Evolutionary conservation across 1,140 invertebrate species (phyloP), one percentile per base, ranked within the genome.

Genomic region (Leptinotarsa defecta): DNA sequence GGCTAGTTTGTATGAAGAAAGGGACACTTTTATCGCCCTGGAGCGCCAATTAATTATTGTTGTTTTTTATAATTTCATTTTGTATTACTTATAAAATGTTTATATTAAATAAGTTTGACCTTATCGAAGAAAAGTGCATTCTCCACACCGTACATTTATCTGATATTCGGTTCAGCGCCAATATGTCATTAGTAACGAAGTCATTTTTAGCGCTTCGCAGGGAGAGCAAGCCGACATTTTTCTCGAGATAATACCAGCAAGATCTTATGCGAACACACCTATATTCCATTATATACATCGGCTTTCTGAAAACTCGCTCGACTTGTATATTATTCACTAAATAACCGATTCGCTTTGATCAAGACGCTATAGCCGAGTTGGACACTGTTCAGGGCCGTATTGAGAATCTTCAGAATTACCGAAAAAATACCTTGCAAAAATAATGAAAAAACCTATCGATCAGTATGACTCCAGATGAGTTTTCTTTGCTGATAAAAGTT

Each of bases 271-370:
- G 34, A 48, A 68, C 67, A 68, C 67, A 48, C 67, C 67, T 68
- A 57, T 68, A 68, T 43, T 49, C 43, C 34, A 68, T 68, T 68
- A 68, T 68, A 68, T 19, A 57, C 15, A 4, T 57, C 17, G 52
- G 52, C 52, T 57, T n/a, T n/a, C 19, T 68, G 67, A 43, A 68
- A 68, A 68, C 67, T 27, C 15, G 67, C 67, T 43, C 43, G 67
- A 68, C 67, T 68, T 19, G 67, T 68, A 68, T 68, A 68, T 68
- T 57, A 57, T 57, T 17, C 52, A 57, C 3, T 57, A 4, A 57
- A 57, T 57, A 57, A 57, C 52, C n/a, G 52, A 57, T 57, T 57
- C 13, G 52, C 52, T 57, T 57, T 57, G 52, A 57, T 57, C 15
- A n/a, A 57, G 52, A 3, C 13, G 52, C 17, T 2, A 15, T 15